Evolutionary conservation across 2,113 vertebrate genomes (phyloP), one percentile per base, ranked within the genome.

Genomic region (Cathartes aura): DNA sequence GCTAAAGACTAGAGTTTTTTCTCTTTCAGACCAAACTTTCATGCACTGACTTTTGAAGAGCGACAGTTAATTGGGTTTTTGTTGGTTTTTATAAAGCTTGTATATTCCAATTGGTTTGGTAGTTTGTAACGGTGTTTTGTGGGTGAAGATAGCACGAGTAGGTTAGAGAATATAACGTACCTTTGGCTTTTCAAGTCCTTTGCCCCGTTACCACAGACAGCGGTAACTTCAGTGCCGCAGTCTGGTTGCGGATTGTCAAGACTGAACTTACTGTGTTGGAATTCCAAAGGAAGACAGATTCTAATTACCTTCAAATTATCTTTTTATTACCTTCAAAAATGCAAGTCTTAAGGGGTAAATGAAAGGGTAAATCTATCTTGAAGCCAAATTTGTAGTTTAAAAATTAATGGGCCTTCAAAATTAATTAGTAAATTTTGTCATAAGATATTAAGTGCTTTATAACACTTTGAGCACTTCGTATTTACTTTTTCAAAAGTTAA

Each of bases 11-110:
- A 29, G 34, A 22, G 19, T 60, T 92, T 84, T 20, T 87, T 84
- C 38, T 38, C 56, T 88, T 48, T 56, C 82, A 82, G 38, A 56
- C 36, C 40, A 32, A 60, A 62, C 52, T 55, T 58, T 26, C 56
- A 20, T 40, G 38, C 16, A 20, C 32, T 43, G 26, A 5, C 32
- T 42, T 82, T 58, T 23, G 53, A 60, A 53, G 32, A 42, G 32
- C 47, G n/a, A 13, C 22, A 52, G 9, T 42, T 68, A 14, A n/a
- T 23, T 89, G 55, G 12, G 8, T 1, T 97, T 98, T 90, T 95
- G 66, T 93, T 97, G 93, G 43, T 95, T 97, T 90, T 82, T 66
- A 11, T 81, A 59, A 79, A 79, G 45, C 22, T n/a, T 68, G 3
- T 64, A 0, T 74, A 15, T 84, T 63, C 42, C 52, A 30, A 0